Conservation (phyloP, 1,140 invertebrate species). For the Odontomachus brunneus region DNA sequence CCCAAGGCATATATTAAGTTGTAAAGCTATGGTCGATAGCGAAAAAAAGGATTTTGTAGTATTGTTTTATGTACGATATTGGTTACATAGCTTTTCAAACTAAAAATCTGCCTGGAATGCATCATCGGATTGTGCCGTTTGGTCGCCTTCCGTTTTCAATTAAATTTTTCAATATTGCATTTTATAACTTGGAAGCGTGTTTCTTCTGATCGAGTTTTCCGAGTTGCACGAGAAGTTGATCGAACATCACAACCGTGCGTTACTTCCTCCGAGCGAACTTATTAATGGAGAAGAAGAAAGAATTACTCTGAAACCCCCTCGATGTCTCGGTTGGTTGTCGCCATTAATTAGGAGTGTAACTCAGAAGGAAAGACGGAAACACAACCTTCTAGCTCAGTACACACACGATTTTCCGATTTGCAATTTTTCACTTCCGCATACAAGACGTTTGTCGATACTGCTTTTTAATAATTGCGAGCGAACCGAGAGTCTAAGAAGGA, state of each 20-base stretch:
- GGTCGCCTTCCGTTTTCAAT: constrained; percentile 13
- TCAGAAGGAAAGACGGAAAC: not conserved
- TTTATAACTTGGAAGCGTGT: constrained; percentile 22
- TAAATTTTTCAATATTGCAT: constrained; percentile 26
- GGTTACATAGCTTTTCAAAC: constrained; percentile 3
- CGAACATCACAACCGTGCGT: not conserved
- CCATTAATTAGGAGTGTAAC: constrained; percentile 2
- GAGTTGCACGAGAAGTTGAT: not conserved
- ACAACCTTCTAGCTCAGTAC: not conserved
- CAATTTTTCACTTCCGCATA: not conserved
- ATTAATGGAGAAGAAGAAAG: too few species aligned
- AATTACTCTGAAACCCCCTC: not conserved
- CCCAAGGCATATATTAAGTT: constrained; percentile 42
- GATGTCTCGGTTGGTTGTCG: not conserved
- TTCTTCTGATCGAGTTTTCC: not conserved
- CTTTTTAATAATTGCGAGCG: not conserved
- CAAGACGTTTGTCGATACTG: not conserved
- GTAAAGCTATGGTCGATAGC: constrained; percentile 1
- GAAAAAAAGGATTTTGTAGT: constrained; percentile 8
- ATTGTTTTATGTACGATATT: not conserved
- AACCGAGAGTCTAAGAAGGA: not conserved
- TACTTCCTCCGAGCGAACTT: too few species aligned
- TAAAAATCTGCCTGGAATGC: constrained; percentile 8
- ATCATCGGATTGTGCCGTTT: not conserved
- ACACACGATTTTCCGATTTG: not conserved